Conservation (phyloP, 2,113 vertebrate species). For the Mormyrus lacerda region DNA sequence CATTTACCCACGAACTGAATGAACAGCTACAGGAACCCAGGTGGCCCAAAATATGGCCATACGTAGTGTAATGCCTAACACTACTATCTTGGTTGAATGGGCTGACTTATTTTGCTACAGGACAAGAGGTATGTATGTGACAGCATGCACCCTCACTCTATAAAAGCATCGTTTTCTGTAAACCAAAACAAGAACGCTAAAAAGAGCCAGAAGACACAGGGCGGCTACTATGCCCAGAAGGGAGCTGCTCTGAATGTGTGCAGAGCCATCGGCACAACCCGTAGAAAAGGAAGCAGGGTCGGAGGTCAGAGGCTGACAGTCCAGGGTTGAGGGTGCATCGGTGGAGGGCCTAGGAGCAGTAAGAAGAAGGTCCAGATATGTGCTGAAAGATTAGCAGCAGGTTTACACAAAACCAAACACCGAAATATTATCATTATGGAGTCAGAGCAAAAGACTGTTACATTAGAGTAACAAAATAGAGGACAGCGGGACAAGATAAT, state of each 20-base stretch:
- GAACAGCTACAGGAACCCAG: background rate
- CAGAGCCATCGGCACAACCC: background rate
- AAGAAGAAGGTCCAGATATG: background rate
- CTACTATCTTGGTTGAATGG: background rate
- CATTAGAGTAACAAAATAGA: slow-evolving; percentile 1
- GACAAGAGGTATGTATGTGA: background rate
- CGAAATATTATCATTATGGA: background rate
- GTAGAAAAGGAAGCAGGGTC: background rate
- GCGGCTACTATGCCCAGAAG: slow-evolving; percentile 29
- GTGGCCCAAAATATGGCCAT: background rate
- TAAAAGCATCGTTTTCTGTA: slow-evolving; percentile 30
- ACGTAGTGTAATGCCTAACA: background rate
- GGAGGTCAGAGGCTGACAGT: background rate
- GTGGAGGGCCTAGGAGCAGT: background rate
- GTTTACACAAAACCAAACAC: background rate
- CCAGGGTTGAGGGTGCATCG: background rate
- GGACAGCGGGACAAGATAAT: slow-evolving; percentile 11
- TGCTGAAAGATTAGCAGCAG: background rate
- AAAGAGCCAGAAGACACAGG: slow-evolving; percentile 32
- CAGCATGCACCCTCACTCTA: slow-evolving; percentile 36
- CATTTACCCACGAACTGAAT: background rate
- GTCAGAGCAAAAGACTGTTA: background rate
- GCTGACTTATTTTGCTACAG: background rate
- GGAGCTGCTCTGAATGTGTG: background rate
- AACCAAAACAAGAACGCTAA: slow-evolving; percentile 27